Evolutionary conservation across 2,888 invertebrate species (phyloP).

Genomic region (Nematopogon swammerdamellus): DNA sequence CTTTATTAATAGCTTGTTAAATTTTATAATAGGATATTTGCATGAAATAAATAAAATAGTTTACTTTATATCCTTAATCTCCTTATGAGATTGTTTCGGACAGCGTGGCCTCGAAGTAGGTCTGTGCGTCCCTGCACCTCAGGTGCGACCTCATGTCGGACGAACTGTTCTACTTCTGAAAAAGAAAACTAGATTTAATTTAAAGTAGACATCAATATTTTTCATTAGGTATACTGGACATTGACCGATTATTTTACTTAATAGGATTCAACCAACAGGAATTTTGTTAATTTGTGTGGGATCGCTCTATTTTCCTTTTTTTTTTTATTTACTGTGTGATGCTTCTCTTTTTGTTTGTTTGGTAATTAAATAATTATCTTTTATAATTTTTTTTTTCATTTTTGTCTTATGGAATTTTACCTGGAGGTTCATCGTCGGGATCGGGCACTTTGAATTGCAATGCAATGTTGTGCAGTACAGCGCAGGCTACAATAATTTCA

Average conservation of each 20-base stretch:
- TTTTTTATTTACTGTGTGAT: too few relatives aligned
- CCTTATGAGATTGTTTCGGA: neutral
- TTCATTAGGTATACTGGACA: too few relatives aligned
- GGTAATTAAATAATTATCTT: too few relatives aligned
- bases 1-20: too few relatives aligned
- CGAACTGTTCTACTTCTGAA: neutral
- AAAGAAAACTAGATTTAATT: neutral
- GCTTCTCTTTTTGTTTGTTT: too few relatives aligned
- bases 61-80: neutral
- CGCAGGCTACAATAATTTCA: constrained; percentile 11
- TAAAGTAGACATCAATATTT: too few relatives aligned
- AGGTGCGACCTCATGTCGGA: neutral
- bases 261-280: too few relatives aligned
- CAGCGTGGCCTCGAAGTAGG: neutral
- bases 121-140: neutral
- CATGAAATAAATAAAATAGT: neutral
- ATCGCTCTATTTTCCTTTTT: too few relatives aligned
- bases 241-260: too few relatives aligned
- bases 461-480: constrained; percentile 10
- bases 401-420: neutral
- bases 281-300: too few relatives aligned
- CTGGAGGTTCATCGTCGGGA: neutral
- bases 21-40: too few relatives aligned
- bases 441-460: neutral
- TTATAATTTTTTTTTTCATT: too few relatives aligned